Base-by-base conservation (phyloP, 2,888 invertebrate genomes). In the Synergus gifuensis region DNA sequence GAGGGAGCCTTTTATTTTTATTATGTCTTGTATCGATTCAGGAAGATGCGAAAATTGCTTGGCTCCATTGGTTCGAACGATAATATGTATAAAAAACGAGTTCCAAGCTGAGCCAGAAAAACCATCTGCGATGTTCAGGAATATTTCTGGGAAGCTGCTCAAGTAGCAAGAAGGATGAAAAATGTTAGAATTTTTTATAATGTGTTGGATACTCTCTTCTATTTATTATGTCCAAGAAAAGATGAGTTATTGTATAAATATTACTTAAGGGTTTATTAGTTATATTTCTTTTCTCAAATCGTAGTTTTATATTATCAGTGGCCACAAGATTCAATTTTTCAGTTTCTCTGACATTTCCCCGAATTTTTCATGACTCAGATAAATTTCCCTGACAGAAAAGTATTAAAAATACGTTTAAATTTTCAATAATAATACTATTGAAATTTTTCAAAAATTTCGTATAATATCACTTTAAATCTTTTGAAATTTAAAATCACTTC, bases 41-140 rank as follows among this genome's bases (percentile, higher is more conserved):
- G 73, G n/a, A 73, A 73, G 54, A 73, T 58, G 73, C 73, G 54
- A 73, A 73, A 73, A 73, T 58, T 58, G 36, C 54, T 73, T 73
- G 73, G 73, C 73, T 58, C 54, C n/a, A 73, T 73, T 73, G 73
- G 54, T n/a, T 73, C 36, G 12, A 54, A 73, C 54, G 49, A 73
- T 58, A 73, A 73, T 73, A 28, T 3, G 3, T 28, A 36, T 36
- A 58, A 73, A 54, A 73, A 73, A 73, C 54, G 54, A 49, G 73
- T 36, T 73, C 49, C 49, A 28, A 9, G 4, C 54, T 18, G 22
- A 11, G 28, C 5, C 40, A 54, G n/a, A 54, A 73, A 73, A 73
- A 73, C 22, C 28, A 69, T 69, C 16, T 69, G 28, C 12, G 22
- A 73, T 49, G 28, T 73, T 36, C 69, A 28, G 28, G 49, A 49